Evolutionary conservation across 2,888 invertebrate species (phyloP).

Genomic region (Schizaphis graminum): DNA sequence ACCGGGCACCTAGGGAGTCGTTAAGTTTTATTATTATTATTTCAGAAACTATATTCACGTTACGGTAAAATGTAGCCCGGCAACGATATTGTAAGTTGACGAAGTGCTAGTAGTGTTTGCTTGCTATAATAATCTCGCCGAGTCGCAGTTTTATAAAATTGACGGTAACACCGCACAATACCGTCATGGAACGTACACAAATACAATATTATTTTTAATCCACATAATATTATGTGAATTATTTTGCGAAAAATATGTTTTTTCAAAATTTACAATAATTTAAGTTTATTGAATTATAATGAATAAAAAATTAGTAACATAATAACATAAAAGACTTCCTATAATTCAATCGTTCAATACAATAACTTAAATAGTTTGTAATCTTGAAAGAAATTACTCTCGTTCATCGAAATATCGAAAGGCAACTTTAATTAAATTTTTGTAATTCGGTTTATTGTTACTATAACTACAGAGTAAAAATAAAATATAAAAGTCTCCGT

Average conservation of each 20-base stretch:
- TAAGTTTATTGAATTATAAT: background rate
- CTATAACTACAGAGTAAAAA: background rate
- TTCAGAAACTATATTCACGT: background rate
- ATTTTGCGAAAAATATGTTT: background rate
- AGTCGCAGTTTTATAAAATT: background rate
- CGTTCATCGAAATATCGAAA: background rate
- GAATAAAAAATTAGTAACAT: background rate
- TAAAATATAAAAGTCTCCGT: background rate
- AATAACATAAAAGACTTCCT: background rate
- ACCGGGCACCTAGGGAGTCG: background rate
- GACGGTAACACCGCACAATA: background rate
- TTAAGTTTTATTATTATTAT: constrained; percentile 3
- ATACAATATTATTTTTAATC: background rate
- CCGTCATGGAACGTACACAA: background rate
- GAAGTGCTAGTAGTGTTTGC: background rate
- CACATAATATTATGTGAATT: background rate
- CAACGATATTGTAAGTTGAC: background rate
- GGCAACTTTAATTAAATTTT: background rate
- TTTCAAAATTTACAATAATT: background rate
- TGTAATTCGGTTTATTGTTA: background rate
- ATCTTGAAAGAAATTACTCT: background rate
- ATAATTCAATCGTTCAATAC: background rate
- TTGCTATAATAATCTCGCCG: background rate
- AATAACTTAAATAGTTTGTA: background rate
- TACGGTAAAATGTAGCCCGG: background rate